phyloP scores from a whole-genome alignment of 2,888 invertebrate species.

The Tetragonisca angustula region DNA sequence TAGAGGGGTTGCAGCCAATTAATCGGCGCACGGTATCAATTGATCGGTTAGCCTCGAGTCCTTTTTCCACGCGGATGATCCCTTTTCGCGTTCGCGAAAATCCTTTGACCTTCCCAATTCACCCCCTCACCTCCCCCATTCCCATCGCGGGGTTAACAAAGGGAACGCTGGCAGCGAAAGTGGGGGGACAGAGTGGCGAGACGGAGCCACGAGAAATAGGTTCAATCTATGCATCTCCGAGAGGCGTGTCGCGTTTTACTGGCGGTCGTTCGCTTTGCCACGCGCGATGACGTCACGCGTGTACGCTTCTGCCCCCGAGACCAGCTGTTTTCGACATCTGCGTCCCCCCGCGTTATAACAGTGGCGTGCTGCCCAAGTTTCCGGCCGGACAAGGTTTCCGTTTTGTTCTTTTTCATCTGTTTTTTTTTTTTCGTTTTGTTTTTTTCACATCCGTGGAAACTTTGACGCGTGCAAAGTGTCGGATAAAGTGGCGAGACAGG shows the following conservation, averaged over 20 bases:
- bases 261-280: constrained; percentile 56
- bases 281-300: constrained; percentile 72
- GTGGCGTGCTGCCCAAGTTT: constrained; percentile 23
- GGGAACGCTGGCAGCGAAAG: constrained; percentile 1
- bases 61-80: constrained; percentile 44
- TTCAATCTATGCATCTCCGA: constrained; percentile 76
- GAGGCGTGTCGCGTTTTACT: constrained; percentile 43
- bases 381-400: background rate
- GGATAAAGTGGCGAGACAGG: background rate
- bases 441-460: background rate
- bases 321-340: constrained; percentile 80
- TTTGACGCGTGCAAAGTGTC: background rate
- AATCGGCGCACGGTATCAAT: constrained; percentile 51
- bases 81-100: constrained; percentile 37
- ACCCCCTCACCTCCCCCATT: background rate
- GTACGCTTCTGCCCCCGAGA: constrained; percentile 47
- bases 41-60: constrained; percentile 44
- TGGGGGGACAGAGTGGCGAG: background rate
- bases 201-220: constrained; percentile 60
- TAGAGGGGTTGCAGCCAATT: constrained; percentile 25
- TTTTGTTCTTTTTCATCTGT: background rate
- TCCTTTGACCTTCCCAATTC: constrained; percentile 46
- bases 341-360: constrained; percentile 44
- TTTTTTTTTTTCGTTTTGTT: background rate
- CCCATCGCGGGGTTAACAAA: constrained; percentile 38